Conservation (phyloP, 2,113 vertebrate species). For the Nesoenas mayeri region DNA sequence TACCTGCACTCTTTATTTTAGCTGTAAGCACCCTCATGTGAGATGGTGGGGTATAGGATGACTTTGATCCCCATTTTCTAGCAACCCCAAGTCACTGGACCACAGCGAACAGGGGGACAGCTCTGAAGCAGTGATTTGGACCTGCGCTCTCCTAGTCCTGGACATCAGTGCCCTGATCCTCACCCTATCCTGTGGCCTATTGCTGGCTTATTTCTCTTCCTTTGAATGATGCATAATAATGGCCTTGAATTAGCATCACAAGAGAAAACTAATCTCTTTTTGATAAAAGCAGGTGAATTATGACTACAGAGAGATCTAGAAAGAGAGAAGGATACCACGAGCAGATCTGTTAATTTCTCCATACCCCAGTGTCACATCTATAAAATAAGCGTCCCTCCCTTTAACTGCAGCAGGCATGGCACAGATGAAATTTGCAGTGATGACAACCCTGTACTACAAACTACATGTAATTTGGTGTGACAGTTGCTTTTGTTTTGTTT, state of each 20-base stretch:
- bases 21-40: background rate
- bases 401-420: background rate
- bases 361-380: no score
- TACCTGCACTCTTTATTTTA: background rate
- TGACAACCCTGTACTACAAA: background rate
- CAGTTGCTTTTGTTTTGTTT: background rate
- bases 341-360: background rate
- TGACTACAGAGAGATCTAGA: background rate
- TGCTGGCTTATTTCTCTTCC: background rate
- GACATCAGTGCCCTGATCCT: background rate
- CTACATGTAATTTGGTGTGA: background rate
- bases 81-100: background rate
- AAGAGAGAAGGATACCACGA: background rate
- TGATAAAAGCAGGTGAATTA: background rate
- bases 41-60: background rate
- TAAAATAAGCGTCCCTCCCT: background rate
- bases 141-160: background rate
- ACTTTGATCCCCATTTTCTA: background rate
- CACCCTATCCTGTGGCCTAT: background rate
- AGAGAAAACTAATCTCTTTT: background rate
- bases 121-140: background rate
- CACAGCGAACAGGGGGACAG: rapidly evolving
- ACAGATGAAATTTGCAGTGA: background rate
- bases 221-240: background rate
- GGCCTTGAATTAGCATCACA: background rate